Base-by-base conservation (phyloP, 2,797 vertebrate species). In the Takifugu ocellatus region DNA sequence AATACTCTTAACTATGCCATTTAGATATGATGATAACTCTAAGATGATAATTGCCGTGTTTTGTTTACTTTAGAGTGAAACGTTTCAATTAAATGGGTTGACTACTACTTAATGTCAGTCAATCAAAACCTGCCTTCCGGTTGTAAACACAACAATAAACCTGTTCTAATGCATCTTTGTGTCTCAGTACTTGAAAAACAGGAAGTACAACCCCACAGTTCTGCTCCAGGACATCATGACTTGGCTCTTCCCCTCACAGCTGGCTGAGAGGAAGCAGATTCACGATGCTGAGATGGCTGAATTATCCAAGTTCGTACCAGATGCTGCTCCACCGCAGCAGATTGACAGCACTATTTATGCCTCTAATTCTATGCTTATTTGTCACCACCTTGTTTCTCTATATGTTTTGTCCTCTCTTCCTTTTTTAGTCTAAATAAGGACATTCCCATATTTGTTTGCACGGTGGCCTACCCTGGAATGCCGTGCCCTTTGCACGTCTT, bases 361-460 rank as follows among this genome's bases (percentile, higher is more conserved):
- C 48, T 2, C 5, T 17, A 5, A 10, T 39, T 6, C 16, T 24
- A 3, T 46, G 7, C 10, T 15, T 27, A 44, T 26, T n/a, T 36
- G 11, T 21, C 45, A 25, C 10, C 24, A 25, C 11, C 11, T 25
- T 7, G n/a, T 0, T 44, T 24, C 15, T 10, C 39, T 46, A n/a
- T 14, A 39, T 11, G 4, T 39, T 14, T 39, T 39, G 8, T 33
- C 36, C 10, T 16, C 26, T 25, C 21, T 54, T 27, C 6, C n/a
- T 15, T 52, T 29, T 61, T 3, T 59, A 97, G 95, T 72, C 86
- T 96, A 25, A 94, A 92, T 24, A 93, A 89, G 69, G 92, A 93
- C 74, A 92, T 96, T 74, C 94, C 94, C 8, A 94, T 96, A 83
- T 96, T 97, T 0, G 94, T 96, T 26, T 96, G 95, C 88, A 94